Evolutionary conservation across 2,113 vertebrate species (phyloP).

Genomic region (Neomonachus schauinslandi): DNA sequence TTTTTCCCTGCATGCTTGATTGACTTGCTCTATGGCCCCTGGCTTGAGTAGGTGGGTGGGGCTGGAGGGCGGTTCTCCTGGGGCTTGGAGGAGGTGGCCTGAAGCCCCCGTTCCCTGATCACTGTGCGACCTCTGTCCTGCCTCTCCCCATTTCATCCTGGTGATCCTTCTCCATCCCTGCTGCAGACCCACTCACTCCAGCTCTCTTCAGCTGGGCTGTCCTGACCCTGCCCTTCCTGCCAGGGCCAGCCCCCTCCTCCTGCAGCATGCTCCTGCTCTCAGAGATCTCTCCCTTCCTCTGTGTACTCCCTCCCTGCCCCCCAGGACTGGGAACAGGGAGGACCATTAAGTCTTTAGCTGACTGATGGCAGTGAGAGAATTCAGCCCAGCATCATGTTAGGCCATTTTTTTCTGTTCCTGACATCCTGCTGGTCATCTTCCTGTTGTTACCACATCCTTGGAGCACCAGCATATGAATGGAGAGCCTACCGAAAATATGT

Average conservation of each 20-base stretch:
- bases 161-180: background rate
- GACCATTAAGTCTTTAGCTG: rapidly evolving
- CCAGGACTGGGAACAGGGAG: background rate
- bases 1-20: too few species aligned
- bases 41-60: background rate
- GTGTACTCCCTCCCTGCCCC: too few species aligned
- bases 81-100: background rate
- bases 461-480: background rate
- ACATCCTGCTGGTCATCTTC: background rate
- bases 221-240: background rate
- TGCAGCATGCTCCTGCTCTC: background rate
- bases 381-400: background rate
- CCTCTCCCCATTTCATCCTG: rapidly evolving
- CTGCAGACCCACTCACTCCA: rapidly evolving
- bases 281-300: background rate
- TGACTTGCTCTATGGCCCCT: background rate
- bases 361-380: background rate
- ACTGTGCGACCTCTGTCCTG: background rate
- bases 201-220: background rate
- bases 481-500: background rate
- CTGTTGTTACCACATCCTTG: background rate
- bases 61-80: background rate
- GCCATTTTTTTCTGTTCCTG: background rate
- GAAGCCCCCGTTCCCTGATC: background rate
- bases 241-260: background rate